Conservation (phyloP, 2,797 vertebrate species). For the Gorsachius magnificus region DNA sequence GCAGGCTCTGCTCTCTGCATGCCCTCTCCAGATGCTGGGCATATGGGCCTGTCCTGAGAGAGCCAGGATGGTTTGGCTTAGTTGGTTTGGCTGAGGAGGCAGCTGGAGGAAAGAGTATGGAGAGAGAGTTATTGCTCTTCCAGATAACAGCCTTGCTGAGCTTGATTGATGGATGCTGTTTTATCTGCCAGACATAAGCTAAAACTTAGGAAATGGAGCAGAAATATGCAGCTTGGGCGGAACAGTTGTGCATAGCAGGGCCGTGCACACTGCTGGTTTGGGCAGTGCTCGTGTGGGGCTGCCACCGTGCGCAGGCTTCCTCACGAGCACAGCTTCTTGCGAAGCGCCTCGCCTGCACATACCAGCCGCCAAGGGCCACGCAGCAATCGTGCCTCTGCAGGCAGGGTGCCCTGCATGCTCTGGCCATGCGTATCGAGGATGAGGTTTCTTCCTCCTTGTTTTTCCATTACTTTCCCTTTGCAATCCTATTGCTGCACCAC, state of each 20-base stretch:
- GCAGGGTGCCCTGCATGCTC: fast-evolving
- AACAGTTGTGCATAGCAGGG: background rate
- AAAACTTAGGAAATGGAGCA: slow-evolving; percentile 36
- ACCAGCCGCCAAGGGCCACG: background rate
- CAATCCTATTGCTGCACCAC: background rate
- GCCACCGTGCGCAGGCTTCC: fast-evolving
- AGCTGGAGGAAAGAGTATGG: background rate
- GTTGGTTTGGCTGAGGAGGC: background rate
- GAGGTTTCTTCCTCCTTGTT: background rate
- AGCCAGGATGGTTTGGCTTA: slow-evolving; percentile 5
- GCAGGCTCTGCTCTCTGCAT: background rate
- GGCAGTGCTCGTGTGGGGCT: background rate
- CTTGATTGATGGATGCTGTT: slow-evolving; percentile 45
- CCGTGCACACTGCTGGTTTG: fast-evolving
- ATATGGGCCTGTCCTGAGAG: slow-evolving; percentile 40
- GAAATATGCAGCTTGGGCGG: slow-evolving; percentile 5
- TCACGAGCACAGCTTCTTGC: background rate
- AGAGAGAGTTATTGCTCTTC: slow-evolving; percentile 1
- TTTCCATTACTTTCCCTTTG: background rate
- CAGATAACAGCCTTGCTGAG: slow-evolving; percentile 41
- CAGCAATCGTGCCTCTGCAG: background rate
- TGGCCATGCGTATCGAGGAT: fast-evolving
- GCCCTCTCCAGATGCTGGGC: slow-evolving; percentile 49
- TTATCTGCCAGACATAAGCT: slow-evolving; percentile 37
- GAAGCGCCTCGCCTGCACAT: fast-evolving